These are phyloP conservation scores for Ptyas mucosa DNA, from an alignment of 2,113 vertebrate species.

Conservation along the genomic window DNA sequence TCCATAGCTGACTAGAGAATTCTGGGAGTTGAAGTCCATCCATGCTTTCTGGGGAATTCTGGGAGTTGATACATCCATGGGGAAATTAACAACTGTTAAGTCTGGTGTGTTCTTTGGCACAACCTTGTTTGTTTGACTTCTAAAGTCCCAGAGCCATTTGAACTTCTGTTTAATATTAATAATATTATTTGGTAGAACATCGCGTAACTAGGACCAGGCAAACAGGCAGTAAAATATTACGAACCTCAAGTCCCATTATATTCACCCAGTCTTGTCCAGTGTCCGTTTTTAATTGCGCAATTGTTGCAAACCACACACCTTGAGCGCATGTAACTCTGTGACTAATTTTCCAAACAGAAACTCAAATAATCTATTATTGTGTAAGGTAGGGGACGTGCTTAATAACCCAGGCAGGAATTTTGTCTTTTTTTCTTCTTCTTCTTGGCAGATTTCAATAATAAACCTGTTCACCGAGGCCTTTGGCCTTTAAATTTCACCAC, in stretches of 20 bases:
- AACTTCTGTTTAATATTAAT: not conserved
- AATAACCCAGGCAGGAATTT: not conserved
- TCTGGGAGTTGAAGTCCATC: not conserved
- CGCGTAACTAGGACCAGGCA: not conserved
- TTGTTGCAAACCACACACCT: not conserved
- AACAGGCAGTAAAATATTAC: not conserved
- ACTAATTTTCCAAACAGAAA: not conserved
- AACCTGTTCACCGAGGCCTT: not conserved
- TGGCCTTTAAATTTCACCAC: not conserved
- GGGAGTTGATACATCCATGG: not conserved
- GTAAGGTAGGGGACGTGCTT: not conserved
- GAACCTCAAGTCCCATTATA: not conserved
- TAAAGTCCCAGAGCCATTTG: not conserved
- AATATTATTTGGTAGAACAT: not conserved
- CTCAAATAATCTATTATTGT: not conserved
- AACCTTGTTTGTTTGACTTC: not conserved
- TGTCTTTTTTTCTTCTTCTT: accelerated
- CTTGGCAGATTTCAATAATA: not conserved
- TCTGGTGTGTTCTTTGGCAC: not conserved
- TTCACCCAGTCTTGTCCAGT: accelerated
- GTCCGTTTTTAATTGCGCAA: not conserved
- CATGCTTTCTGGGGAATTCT: too few species aligned
- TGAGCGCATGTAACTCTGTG: not conserved
- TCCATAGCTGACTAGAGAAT: accelerated
- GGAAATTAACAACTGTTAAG: not conserved